Conservation (phyloP, 1,140 invertebrate genomes). For the Calephelis nemesis region DNA sequence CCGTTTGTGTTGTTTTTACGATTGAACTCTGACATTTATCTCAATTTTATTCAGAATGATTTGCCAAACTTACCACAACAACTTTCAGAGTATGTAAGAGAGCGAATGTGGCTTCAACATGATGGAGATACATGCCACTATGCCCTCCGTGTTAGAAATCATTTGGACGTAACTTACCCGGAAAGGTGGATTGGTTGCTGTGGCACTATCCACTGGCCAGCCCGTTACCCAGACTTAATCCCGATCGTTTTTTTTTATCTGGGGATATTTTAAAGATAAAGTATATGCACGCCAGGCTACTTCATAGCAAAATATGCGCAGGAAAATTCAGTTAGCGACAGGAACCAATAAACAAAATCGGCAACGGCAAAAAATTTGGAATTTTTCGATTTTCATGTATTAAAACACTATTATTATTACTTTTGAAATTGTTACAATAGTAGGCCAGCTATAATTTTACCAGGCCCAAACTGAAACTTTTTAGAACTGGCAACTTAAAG, state of each 20-base stretch:
- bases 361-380: not conserved
- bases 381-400: too few relatives aligned
- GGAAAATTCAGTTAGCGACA: not conserved
- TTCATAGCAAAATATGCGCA: not conserved
- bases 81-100: not conserved
- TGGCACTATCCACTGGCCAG: too few relatives aligned
- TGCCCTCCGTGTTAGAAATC: not conserved
- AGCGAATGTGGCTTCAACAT: not conserved
- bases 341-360: not conserved
- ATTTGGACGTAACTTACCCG: slow-evolving; percentile 2
- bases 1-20: not conserved
- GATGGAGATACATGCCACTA: slow-evolving; percentile 18
- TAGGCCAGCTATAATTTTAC: too few relatives aligned
- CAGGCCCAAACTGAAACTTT: too few relatives aligned
- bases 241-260: slow-evolving; percentile 21
- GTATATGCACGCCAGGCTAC: slow-evolving; percentile 3
- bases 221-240: slow-evolving; percentile 20
- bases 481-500: too few relatives aligned
- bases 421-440: too few relatives aligned
- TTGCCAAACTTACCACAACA: not conserved
- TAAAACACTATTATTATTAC: too few relatives aligned
- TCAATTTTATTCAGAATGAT: not conserved
- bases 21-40: not conserved
- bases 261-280: slow-evolving; percentile 12
- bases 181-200: too few relatives aligned